phyloP scores from a whole-genome alignment of 64 coral and sea anemone species.

The Actinia equina region DNA sequence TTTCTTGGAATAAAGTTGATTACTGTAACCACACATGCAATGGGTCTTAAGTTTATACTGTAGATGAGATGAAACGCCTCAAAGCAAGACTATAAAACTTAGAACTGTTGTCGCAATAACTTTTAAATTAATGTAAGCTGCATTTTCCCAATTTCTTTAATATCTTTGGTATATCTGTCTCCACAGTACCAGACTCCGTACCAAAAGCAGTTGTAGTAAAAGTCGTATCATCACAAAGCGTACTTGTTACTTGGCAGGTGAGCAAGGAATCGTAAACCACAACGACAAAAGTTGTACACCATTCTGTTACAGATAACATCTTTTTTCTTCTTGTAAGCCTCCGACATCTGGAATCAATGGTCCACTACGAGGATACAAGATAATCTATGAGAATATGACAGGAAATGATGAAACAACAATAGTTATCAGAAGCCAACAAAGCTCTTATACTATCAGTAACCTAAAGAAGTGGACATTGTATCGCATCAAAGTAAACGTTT shows the following conservation, averaged over 20 bases:
- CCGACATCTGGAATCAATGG: conserved; percentile 11
- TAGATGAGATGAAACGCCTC: too few relatives aligned
- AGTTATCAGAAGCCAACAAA: not conserved
- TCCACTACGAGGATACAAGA: conserved; percentile 33
- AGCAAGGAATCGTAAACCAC: not conserved
- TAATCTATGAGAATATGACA: conserved; percentile 10
- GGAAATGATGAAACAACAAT: not conserved
- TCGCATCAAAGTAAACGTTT: conserved; percentile 37
- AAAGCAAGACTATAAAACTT: too few relatives aligned
- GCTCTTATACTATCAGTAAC: not conserved
- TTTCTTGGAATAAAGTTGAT: too few relatives aligned
- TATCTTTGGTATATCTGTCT: too few relatives aligned
- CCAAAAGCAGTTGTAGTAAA: conserved; percentile 5
- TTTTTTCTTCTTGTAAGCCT: not conserved
- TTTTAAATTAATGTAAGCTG: too few relatives aligned
- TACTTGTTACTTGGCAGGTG: conserved; percentile 54
- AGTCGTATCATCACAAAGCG: conserved; percentile 3
- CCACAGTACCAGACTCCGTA: conserved; percentile 15
- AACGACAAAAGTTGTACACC: not conserved
- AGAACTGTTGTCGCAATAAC: too few relatives aligned
- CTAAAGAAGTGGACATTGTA: conserved; percentile 39
- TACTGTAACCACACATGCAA: too few relatives aligned
- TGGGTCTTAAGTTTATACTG: not conserved
- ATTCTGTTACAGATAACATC: not conserved
- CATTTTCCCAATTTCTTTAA: too few relatives aligned